Conservation (phyloP, 1,140 invertebrate genomes). For the Laupala kohalensis region DNA sequence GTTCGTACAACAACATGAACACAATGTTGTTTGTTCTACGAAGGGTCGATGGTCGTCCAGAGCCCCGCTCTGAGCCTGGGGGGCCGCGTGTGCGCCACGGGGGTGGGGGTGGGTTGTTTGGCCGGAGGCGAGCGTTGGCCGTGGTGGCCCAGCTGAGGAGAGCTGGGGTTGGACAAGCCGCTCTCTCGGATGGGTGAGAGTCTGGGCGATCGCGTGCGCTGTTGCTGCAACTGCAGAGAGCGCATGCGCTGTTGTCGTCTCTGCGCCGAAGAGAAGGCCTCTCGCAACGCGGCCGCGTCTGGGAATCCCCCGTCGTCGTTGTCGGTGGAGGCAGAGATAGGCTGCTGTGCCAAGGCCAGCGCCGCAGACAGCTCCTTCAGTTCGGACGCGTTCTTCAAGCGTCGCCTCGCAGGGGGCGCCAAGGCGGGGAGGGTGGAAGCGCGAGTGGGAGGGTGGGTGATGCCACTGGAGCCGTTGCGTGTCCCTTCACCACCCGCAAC, state of each 20-base stretch:
- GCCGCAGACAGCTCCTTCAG: slow-evolving; percentile 37
- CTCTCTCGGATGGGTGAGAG: slow-evolving; percentile 57
- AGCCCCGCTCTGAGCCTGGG: slow-evolving; percentile 13
- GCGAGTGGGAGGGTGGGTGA: neutral
- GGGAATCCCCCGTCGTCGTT: slow-evolving; percentile 11
- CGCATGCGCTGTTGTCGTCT: slow-evolving; percentile 29
- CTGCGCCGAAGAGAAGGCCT: neutral
- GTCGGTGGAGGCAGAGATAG: too few relatives aligned
- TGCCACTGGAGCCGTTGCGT: neutral
- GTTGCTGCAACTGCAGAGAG: slow-evolving; percentile 16
- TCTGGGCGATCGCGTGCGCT: slow-evolving; percentile 33
- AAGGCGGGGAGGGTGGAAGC: slow-evolving; percentile 19
- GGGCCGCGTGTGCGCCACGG: slow-evolving; percentile 18
- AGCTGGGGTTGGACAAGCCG: slow-evolving; percentile 56
- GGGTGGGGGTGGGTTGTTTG: neutral
- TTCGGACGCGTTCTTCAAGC: slow-evolving; percentile 24
- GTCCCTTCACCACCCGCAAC: neutral
- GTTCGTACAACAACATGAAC: too few relatives aligned
- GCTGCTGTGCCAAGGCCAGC: slow-evolving; percentile 18
- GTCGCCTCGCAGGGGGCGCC: slow-evolving; percentile 18
- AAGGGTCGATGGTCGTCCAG: slow-evolving; percentile 7
- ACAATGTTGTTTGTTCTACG: too few relatives aligned
- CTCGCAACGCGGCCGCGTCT: slow-evolving; percentile 11
- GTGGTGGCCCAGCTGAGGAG: slow-evolving; percentile 31
- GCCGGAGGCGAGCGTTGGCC: neutral